Evolutionary conservation across 2,113 vertebrate genomes (phyloP).

Genomic region (Syngnathoides biaculeatus): DNA sequence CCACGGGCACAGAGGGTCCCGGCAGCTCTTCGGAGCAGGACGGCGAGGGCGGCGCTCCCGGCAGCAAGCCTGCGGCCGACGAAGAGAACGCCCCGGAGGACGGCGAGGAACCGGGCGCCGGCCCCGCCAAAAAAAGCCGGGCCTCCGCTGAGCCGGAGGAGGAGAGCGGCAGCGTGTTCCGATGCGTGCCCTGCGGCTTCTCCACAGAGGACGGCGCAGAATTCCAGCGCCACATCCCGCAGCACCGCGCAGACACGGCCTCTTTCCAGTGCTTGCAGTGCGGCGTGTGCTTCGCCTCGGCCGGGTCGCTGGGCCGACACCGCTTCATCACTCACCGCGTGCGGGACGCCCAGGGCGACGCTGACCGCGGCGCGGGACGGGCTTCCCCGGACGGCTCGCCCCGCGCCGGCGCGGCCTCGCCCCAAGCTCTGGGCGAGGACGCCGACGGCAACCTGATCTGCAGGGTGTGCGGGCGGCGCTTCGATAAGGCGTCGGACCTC

Average conservation of each 20-base stretch:
- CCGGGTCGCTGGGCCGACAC: conserved; percentile 81
- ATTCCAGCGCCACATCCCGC: conserved; percentile 78
- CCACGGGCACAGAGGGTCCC: conserved; percentile 54
- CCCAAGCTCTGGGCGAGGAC: conserved; percentile 42
- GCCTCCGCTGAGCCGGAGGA: conserved; percentile 45
- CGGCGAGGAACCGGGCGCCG: conserved; percentile 48
- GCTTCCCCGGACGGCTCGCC: conserved; percentile 54
- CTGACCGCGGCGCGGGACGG: conserved; percentile 18
- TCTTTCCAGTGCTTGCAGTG: conserved; percentile 89
- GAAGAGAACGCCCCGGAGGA: conserved; percentile 65
- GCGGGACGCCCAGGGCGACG: conserved; percentile 66
- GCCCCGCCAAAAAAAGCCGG: conserved; percentile 61
- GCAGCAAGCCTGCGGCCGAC: conserved; percentile 38
- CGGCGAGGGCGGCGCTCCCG: conserved; percentile 47
- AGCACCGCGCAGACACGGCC: conserved; percentile 79
- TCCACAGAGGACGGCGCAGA: conserved; percentile 67
- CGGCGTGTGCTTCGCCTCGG: conserved; percentile 86
- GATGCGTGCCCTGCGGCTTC: conserved; percentile 79
- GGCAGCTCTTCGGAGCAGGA: conserved; percentile 71
- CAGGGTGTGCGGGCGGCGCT: conserved; percentile 82
- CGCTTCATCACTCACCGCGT: conserved; percentile 90
- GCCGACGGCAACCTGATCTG: conserved; percentile 75
- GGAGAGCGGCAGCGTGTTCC: conserved; percentile 60
- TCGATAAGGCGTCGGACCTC: conserved; percentile 85
- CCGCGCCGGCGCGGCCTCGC: conserved; percentile 39